Conservation (phyloP, 2,113 vertebrate genomes). For the Egretta garzetta region DNA sequence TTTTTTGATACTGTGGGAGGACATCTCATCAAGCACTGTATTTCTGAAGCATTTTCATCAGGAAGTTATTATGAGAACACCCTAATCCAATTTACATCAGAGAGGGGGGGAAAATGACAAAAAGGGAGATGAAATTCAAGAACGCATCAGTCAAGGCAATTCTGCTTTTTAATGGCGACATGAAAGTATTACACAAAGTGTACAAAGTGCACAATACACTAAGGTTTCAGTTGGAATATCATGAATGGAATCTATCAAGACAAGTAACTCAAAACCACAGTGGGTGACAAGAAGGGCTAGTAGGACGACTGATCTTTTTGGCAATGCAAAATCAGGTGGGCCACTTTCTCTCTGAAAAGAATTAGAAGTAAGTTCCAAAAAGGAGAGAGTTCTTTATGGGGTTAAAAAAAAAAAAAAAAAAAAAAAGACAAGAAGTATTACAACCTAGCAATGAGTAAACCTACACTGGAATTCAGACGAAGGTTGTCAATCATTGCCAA, state of each 20-base stretch:
- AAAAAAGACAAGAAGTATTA: not conserved
- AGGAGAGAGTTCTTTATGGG: not conserved
- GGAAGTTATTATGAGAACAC: not conserved
- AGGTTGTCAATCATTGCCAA: not conserved
- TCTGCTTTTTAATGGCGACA: not conserved
- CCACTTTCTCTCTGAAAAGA: not conserved
- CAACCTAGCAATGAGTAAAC: not conserved
- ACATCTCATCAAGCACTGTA: not conserved
- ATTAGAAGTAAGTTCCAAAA: not conserved
- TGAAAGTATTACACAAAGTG: not conserved
- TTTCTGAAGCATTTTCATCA: not conserved
- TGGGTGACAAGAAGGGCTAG: not conserved
- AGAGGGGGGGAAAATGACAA: fast-evolving
- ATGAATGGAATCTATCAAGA: not conserved
- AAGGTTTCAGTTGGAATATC: not conserved
- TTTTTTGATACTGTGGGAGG: not conserved
- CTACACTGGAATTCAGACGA: not conserved
- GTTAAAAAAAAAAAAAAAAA: too few relatives aligned
- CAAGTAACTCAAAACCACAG: not conserved
- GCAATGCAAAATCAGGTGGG: not conserved
- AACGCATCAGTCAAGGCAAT: not conserved
- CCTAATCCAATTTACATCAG: not conserved
- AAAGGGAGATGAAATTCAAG: not conserved
- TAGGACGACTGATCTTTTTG: not conserved
- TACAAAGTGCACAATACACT: not conserved